Evolutionary conservation across 1,140 invertebrate genomes (phyloP).

Genomic region (Triops longicaudatus): DNA sequence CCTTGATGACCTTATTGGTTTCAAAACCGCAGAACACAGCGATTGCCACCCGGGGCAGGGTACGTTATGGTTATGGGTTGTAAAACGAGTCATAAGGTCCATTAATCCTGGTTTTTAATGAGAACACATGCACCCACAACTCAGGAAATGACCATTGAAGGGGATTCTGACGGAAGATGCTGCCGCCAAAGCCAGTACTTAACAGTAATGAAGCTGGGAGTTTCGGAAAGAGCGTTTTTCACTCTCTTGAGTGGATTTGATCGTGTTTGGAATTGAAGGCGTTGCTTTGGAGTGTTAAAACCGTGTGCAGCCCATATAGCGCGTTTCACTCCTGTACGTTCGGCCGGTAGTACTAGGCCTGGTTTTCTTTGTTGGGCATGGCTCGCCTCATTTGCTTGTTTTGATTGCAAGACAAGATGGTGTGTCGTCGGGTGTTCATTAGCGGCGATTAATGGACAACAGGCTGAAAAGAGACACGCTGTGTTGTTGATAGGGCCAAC

Average conservation of each 20-base stretch:
- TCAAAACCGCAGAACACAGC: neutral
- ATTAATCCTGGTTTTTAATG: neutral
- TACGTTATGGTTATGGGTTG: neutral
- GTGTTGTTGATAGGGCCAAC: neutral
- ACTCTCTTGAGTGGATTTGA: neutral
- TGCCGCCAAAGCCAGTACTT: neutral
- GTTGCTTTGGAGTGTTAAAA: neutral
- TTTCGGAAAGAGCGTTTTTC: no score
- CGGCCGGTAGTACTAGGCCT: no score
- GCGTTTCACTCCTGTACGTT: neutral
- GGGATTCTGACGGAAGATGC: neutral
- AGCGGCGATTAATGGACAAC: constrained; percentile 9
- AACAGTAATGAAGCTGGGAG: no score
- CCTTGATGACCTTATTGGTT: neutral
- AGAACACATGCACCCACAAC: neutral
- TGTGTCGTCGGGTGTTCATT: neutral
- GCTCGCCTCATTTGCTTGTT: neutral
- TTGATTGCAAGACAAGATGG: neutral
- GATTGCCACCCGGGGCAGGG: neutral
- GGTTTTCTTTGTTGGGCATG: neutral
- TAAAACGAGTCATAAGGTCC: neutral
- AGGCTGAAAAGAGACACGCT: neutral
- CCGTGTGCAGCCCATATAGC: neutral
- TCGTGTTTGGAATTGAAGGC: neutral
- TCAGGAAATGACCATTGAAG: neutral